Percentiles rank a stretch among this genome's conserved stretches.
phyloP scores from a whole-genome alignment of 92 coral and sea anemone genomes.

The Epizoanthus ramosus region DNA sequence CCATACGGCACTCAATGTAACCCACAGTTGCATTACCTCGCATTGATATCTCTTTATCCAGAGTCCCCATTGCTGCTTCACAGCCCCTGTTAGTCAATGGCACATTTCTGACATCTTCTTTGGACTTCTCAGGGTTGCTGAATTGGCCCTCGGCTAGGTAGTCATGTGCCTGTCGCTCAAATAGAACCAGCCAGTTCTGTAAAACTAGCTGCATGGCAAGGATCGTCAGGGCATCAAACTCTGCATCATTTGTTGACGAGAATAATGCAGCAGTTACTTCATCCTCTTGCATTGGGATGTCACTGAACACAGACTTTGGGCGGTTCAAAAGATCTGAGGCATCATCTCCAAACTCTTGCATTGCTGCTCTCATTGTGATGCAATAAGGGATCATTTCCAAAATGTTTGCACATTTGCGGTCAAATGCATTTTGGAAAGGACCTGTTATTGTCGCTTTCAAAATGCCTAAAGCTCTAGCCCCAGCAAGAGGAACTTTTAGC shows the following conservation, averaged over 20 bases:
- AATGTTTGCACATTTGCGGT: constrained; percentile 6
- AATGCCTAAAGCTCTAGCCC: constrained; percentile 16
- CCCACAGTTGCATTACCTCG: neutral
- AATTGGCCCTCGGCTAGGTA: constrained; percentile 20
- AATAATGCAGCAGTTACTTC: neutral
- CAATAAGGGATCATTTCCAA: constrained; percentile 19
- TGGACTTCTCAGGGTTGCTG: neutral
- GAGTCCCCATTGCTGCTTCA: constrained; percentile 26
- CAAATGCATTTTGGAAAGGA: constrained; percentile 29
- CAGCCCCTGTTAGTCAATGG: constrained; percentile 28
- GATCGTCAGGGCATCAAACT: constrained; percentile 6
- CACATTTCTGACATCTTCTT: constrained; percentile 14
- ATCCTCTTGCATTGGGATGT: constrained; percentile 22
- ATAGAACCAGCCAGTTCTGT: constrained; percentile 21
- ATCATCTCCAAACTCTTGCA: constrained; percentile 27
- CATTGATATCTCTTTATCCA: neutral
- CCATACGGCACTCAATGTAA: constrained; percentile 2
- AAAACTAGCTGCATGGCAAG: constrained; percentile 27
- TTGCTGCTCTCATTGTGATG: constrained; percentile 18
- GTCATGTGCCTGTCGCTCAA: constrained; percentile 15
- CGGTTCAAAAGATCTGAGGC: neutral
- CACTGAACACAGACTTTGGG: constrained; percentile 13
- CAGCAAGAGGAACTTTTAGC: constrained; percentile 12
- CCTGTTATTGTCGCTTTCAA: constrained; percentile 18
- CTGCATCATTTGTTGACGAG: neutral